Evolutionary conservation across 2,113 vertebrate species (phyloP).

Genomic region (Anas platyrhynchos): DNA sequence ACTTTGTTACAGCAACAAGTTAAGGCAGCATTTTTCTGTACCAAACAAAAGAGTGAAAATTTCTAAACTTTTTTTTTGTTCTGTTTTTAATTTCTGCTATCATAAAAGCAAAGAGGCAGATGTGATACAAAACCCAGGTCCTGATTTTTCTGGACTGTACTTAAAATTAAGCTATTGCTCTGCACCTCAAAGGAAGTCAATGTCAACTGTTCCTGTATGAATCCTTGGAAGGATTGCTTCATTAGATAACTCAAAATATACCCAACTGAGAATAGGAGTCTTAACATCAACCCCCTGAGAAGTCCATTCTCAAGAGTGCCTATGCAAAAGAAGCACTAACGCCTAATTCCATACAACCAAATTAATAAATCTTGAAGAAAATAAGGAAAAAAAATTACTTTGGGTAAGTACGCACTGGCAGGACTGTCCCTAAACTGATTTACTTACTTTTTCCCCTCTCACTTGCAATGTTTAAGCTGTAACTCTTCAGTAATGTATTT

Average conservation of each 20-base stretch:
- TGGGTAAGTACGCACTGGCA: not conserved
- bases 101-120: not conserved
- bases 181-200: not conserved
- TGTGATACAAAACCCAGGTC: not conserved
- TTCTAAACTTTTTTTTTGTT: too few relatives aligned
- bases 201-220: not conserved
- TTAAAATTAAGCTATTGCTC: not conserved
- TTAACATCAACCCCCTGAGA: not conserved
- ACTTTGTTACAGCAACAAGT: not conserved
- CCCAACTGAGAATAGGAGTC: not conserved
- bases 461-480: not conserved
- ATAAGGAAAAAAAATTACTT: not conserved
- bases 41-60: not conserved
- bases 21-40: not conserved
- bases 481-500: constrained; percentile 8
- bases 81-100: too few relatives aligned
- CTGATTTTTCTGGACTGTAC: not conserved
- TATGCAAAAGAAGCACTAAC: not conserved
- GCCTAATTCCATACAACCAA: not conserved
- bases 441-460: not conserved
- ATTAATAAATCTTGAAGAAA: not conserved
- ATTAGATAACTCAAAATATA: not conserved
- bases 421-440: not conserved
- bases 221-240: not conserved
- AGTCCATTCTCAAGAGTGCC: not conserved